Base-by-base conservation (phyloP, 2,797 vertebrate genomes). In the Takifugu ocellatus region DNA sequence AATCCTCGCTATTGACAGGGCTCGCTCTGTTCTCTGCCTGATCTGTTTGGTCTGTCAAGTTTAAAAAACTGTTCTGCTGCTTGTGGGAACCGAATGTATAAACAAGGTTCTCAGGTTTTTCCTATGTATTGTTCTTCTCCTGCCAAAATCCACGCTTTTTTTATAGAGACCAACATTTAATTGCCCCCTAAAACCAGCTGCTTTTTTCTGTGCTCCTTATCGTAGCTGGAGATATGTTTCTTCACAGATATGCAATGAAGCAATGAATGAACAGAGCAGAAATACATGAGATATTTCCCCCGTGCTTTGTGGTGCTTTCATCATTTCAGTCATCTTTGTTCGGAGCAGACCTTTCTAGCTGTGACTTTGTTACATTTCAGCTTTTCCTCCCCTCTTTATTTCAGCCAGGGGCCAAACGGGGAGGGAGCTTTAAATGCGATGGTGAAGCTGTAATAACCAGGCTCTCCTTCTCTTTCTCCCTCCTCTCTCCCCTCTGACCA, bases 401-500 rank as follows among this genome's bases (percentile, higher is more conserved):
- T 83, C 70, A 70, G 69, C 70, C 49, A 12, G 58, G 74, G 85
- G 83, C 79, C 82, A 82, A 75, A 77, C 66, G 70, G 75, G 74
- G 68, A 78, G 87, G 78, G 79, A 65, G 55, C 70, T 87, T 70
- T 79, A 85, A 87, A 88, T 84, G 84, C 84, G 80, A 76, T 66
- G 53, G 56, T 71, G 80, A 76, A 73, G 84, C 80, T 77, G 80
- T 79, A 84, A 89, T 90, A 89, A 87, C 84, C 78, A 78, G 71
- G 63, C 78, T 77, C 74, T 59, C 65, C 56, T 70, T 56, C 68
- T 56, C 56, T 59, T 66, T 71, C 62, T 29, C 61, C 31, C 66
- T 44, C 48, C 63, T 47, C 61, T 51, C 50, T 56, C 73, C 72
- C 90, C 93, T 93, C 92, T 96, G 93, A 95, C 94, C 95, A 93